Percentiles rank a stretch among this genome's conserved stretches.
These are phyloP conservation scores for Eublepharis macularius DNA, from an alignment of 2,113 vertebrate genomes.

Conservation along the genomic window DNA sequence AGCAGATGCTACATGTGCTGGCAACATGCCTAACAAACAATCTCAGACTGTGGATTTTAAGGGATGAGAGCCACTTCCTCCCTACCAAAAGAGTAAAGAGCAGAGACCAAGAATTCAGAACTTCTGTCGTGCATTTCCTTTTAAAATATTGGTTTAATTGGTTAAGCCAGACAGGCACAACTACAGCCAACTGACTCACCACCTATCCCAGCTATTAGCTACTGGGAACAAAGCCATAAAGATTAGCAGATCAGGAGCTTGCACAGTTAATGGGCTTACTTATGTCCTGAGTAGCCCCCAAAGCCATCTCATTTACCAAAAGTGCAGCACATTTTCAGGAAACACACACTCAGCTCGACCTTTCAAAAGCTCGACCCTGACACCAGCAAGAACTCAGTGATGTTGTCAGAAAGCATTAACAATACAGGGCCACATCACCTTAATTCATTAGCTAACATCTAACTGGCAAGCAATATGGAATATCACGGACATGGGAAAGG, in stretches of 20 bases:
- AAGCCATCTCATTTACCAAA: neutral
- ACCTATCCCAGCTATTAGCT: neutral
- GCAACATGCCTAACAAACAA: neutral
- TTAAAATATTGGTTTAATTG: conserved; percentile 20
- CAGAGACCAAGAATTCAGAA: neutral
- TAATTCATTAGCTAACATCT: neutral
- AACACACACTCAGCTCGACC: neutral
- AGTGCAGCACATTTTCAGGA: neutral
- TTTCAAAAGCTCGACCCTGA: neutral
- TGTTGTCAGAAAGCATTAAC: neutral
- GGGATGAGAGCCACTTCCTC: neutral
- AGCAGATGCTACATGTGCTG: neutral
- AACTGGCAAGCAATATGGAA: neutral
- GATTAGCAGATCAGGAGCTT: conserved; percentile 11
- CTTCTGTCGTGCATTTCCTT: neutral
- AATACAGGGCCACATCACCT: neutral
- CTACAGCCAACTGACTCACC: conserved; percentile 3
- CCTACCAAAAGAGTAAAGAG: neutral
- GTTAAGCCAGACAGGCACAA: neutral
- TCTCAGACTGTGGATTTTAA: neutral
- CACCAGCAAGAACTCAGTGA: neutral
- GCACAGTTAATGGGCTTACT: neutral
- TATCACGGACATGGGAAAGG: neutral
- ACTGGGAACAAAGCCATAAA: fast-evolving
- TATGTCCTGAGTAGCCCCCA: neutral